Evolutionary conservation across 2,113 vertebrate species (phyloP).

Genomic region (Coreoperca whiteheadi): DNA sequence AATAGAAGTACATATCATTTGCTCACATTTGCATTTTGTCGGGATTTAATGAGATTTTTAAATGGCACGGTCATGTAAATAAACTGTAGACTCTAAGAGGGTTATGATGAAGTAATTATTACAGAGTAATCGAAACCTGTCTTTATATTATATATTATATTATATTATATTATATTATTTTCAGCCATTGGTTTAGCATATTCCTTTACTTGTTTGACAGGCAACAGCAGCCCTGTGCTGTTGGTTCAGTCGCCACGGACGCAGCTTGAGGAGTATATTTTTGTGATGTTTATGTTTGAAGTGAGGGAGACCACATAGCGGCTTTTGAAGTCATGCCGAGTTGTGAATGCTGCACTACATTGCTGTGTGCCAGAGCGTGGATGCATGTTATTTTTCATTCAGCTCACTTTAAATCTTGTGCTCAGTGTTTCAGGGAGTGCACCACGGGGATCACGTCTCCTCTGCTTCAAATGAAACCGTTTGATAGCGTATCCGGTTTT

Average conservation of each 20-base stretch:
- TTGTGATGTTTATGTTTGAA: conserved; percentile 46
- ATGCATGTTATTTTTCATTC: conserved; percentile 53
- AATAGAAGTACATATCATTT: conserved; percentile 33
- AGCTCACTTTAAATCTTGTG: conserved; percentile 48
- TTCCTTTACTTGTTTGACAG: conserved; percentile 37
- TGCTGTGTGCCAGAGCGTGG: conserved; percentile 29
- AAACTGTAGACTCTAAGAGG: conserved; percentile 9
- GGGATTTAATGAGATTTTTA: conserved; percentile 51
- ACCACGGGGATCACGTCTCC: conserved; percentile 38
- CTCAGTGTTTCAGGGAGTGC: conserved; percentile 30
- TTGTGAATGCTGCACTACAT: conserved; percentile 34
- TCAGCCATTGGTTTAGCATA: neutral
- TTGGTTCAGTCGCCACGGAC: conserved; percentile 23
- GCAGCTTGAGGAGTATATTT: conserved; percentile 43
- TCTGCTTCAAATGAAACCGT: conserved; percentile 37
- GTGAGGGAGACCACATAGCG: conserved; percentile 34
- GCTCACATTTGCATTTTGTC: conserved; percentile 24
- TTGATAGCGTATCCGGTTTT: conserved; percentile 45
- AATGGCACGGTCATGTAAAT: conserved; percentile 36
- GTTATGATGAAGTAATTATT: conserved; percentile 46
- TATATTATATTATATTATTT: no score
- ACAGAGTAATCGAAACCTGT: conserved; percentile 51
- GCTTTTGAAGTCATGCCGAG: conserved; percentile 47
- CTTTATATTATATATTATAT: no score
- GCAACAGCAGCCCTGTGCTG: conserved; percentile 3